Evolutionary conservation across 2,113 vertebrate genomes (phyloP).

Genomic region (Eretmochelys imbricata): DNA sequence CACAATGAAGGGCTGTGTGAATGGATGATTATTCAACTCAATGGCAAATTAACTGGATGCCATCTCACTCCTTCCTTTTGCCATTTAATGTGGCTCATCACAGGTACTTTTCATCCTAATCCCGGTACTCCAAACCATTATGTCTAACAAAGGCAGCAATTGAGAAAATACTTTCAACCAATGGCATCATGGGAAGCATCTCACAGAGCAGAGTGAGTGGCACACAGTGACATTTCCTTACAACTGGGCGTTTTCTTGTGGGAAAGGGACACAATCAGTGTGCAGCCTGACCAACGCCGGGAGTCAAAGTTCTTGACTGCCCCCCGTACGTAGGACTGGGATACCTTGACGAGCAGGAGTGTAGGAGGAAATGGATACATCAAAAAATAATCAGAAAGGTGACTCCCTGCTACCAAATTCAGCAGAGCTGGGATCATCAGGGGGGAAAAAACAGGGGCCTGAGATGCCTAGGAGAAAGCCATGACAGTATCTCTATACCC

Average conservation of each 20-base stretch:
- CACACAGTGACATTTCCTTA: not conserved
- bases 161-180: not conserved
- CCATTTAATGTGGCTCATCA: not conserved
- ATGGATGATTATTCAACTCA: not conserved
- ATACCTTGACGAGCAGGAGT: not conserved
- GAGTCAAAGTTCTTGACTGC: not conserved
- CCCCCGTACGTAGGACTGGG: not conserved
- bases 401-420: not conserved
- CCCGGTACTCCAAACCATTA: not conserved
- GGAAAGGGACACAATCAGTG: not conserved
- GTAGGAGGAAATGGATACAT: not conserved
- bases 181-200: accelerated
- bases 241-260: accelerated
- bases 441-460: accelerated
- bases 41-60: not conserved
- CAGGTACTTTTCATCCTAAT: not conserved
- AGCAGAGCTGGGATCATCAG: not conserved
- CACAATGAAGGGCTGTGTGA: not conserved
- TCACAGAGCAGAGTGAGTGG: accelerated
- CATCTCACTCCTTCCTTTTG: not conserved
- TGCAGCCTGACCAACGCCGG: not conserved
- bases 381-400: not conserved
- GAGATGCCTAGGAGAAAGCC: not conserved
- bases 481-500: not conserved
- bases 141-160: not conserved